Conservation (phyloP, 1,140 invertebrate species). For the Heliconius nattereri region DNA sequence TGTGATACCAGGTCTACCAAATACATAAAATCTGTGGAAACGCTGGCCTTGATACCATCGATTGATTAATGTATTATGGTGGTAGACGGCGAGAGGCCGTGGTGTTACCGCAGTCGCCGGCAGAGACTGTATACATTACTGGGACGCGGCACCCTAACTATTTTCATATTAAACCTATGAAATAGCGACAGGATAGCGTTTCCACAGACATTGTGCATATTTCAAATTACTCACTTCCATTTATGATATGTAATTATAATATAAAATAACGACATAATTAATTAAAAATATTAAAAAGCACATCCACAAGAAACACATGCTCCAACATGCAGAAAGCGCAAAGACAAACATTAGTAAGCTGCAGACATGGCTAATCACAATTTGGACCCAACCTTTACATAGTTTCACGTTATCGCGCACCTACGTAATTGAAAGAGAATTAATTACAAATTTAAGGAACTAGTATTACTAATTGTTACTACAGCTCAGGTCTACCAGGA, state of each 20-base stretch:
- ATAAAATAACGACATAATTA: not conserved
- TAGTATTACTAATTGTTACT: not conserved
- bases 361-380: not conserved
- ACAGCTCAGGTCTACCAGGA: not conserved
- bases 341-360: slow-evolving; percentile 23
- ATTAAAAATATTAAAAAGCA: slow-evolving; percentile 6
- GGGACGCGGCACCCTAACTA: not conserved
- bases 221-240: slow-evolving; percentile 15
- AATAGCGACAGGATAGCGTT: slow-evolving; percentile 5
- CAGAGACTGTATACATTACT: slow-evolving; percentile 8
- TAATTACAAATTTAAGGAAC: slow-evolving; percentile 14
- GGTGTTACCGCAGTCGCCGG: slow-evolving; percentile 9
- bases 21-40: slow-evolving; percentile 4
- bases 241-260: not conserved
- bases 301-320: slow-evolving; percentile 1
- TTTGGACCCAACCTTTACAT: not conserved
- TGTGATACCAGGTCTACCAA: not conserved
- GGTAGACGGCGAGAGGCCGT: slow-evolving; percentile 22
- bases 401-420: slow-evolving; percentile 8
- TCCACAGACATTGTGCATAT: slow-evolving; percentile 16
- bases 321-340: slow-evolving; percentile 23
- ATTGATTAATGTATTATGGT: not conserved
- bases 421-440: slow-evolving; percentile 21
- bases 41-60: not conserved
- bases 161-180: slow-evolving; percentile 23